phyloP scores from a whole-genome alignment of 2,797 vertebrate species.

The Capromys pilorides region DNA sequence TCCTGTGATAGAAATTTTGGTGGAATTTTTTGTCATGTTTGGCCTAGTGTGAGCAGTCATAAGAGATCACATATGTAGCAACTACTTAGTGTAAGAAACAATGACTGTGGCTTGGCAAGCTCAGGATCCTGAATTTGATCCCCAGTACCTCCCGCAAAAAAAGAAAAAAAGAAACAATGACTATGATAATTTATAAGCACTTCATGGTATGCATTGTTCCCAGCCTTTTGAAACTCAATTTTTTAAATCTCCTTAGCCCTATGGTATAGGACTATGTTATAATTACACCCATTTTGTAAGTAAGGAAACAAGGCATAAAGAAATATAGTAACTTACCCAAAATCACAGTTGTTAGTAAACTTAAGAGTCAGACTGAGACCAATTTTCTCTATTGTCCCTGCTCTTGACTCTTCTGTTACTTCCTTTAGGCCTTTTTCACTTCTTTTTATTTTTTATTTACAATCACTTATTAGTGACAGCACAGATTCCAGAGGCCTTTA shows the following conservation, averaged over 20 bases:
- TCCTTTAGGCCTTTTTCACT: conserved; percentile 1
- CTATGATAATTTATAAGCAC: background rate
- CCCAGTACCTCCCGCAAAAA: too few species aligned
- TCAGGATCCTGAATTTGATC: too few species aligned
- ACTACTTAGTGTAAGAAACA: background rate
- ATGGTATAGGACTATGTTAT: background rate
- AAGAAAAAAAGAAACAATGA: background rate
- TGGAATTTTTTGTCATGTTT: background rate
- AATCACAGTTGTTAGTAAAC: conserved; percentile 7
- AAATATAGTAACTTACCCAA: conserved; percentile 34
- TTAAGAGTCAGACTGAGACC: conserved; percentile 36
- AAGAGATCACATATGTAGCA: background rate
- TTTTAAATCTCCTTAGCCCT: conserved; percentile 7
- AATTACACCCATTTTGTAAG: conserved; percentile 24
- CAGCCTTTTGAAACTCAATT: conserved; percentile 38
- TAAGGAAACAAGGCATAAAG: conserved; percentile 17
- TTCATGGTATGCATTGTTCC: background rate
- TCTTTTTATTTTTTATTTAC: conserved; percentile 49
- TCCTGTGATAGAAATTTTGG: background rate
- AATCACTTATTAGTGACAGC: conserved; percentile 15
- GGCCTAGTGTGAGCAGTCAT: background rate
- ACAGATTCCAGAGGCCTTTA: background rate
- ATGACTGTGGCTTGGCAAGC: background rate
- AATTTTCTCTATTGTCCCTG: background rate
- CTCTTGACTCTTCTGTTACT: background rate